Percentiles rank a stretch among this genome's conserved stretches.
These are phyloP conservation scores for Cyclura pinguis DNA, from an alignment of 2,797 vertebrate species.

Conservation along the genomic window DNA sequence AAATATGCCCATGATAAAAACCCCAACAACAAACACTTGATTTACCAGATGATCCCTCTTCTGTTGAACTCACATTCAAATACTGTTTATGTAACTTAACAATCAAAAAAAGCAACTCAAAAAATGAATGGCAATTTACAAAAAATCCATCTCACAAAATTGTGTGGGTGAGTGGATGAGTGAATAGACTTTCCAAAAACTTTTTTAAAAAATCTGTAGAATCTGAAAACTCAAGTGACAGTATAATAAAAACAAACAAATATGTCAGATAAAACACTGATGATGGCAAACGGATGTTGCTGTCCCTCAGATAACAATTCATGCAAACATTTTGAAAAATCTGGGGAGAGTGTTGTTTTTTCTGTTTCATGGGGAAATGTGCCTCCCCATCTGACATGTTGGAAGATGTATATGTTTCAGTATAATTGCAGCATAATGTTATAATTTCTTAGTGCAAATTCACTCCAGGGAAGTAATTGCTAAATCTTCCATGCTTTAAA, in stretches of 20 bases:
- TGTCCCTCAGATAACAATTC: background rate
- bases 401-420: background rate
- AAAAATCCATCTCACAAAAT: too few species aligned
- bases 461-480: background rate
- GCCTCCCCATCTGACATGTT: background rate
- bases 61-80: background rate
- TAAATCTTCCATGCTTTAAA: slow-evolving; percentile 6
- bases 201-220: too few species aligned
- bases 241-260: background rate
- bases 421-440: background rate
- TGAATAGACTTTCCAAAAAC: too few species aligned
- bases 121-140: too few species aligned
- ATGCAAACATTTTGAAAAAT: background rate
- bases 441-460: background rate
- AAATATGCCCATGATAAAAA: background rate
- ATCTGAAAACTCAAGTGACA: background rate
- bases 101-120: too few species aligned
- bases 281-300: background rate
- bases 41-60: background rate
- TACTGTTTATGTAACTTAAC: background rate
- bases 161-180: too few species aligned
- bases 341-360: too few species aligned
- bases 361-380: background rate
- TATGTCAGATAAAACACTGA: background rate
- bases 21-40: background rate